These are phyloP conservation scores for Enoplosus armatus DNA, from an alignment of 2,797 vertebrate genomes.

Conservation along the genomic window DNA sequence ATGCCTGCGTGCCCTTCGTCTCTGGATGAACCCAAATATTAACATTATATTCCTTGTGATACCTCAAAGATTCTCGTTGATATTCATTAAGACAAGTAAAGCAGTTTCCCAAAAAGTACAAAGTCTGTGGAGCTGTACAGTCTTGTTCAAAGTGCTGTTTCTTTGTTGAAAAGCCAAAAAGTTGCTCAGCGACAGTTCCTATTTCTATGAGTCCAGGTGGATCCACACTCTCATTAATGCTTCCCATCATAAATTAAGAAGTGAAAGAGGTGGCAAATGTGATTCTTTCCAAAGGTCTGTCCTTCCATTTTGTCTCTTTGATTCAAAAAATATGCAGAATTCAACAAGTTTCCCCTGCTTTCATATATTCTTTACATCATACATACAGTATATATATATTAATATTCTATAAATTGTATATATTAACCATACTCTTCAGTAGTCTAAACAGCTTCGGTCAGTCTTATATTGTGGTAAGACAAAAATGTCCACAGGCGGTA, in stretches of 20 bases:
- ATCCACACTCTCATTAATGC: slow-evolving; percentile 27
- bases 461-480: slow-evolving; percentile 19
- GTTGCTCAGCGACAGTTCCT: neutral
- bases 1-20: neutral
- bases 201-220: slow-evolving; percentile 12
- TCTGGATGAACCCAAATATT: slow-evolving; percentile 48
- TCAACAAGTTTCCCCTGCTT: slow-evolving; percentile 45
- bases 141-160: slow-evolving; percentile 56
- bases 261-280: slow-evolving; percentile 45
- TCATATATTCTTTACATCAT: slow-evolving; percentile 54
- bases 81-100: slow-evolving; percentile 61
- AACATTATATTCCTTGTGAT: slow-evolving; percentile 60
- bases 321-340: slow-evolving; percentile 69
- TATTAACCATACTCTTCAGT: slow-evolving; percentile 62
- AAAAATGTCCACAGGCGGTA: slow-evolving; percentile 70
- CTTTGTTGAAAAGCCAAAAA: slow-evolving; percentile 37
- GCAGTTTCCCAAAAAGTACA: slow-evolving; percentile 59
- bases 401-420: slow-evolving; percentile 63
- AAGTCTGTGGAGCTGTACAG: slow-evolving; percentile 51
- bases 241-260: slow-evolving; percentile 25
- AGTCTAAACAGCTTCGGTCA: slow-evolving; percentile 41
- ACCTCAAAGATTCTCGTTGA: slow-evolving; percentile 47
- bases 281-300: slow-evolving; percentile 44
- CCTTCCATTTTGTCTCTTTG: slow-evolving; percentile 45
- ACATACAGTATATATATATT: slow-evolving; percentile 65